A percentile compares a stretch with the other conserved stretches of the same genome.
Evolutionary conservation across 2,113 vertebrate species (phyloP).

Genomic region (Odocoileus hemionus): DNA sequence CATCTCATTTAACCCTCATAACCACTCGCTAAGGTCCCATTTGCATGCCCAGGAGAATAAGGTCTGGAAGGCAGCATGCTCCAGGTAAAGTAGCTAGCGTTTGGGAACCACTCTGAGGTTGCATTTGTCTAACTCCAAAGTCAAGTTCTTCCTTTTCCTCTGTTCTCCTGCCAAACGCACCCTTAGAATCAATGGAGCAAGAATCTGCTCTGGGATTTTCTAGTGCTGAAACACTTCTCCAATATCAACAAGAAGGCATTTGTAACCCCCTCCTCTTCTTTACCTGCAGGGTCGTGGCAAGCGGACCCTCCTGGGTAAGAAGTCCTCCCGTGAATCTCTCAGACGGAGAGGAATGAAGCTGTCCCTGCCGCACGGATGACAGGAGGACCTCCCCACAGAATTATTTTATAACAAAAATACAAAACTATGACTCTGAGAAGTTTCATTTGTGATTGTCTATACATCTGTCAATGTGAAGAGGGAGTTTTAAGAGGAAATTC

Average conservation of each 20-base stretch:
- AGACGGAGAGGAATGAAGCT: background rate
- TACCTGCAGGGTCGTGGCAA: background rate
- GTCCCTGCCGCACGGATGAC: background rate
- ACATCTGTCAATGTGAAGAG: background rate
- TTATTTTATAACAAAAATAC: background rate
- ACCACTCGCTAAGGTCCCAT: background rate
- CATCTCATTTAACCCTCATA: background rate
- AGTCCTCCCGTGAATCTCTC: background rate
- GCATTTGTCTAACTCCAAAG: background rate
- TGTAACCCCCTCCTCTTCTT: background rate
- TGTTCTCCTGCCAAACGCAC: background rate
- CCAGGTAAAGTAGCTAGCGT: background rate
- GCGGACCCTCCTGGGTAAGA: no score
- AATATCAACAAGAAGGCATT: background rate
- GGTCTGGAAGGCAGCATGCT: background rate
- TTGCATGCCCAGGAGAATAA: background rate
- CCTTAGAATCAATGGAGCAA: background rate
- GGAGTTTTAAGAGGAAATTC: slow-evolving; percentile 8
- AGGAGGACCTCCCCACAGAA: background rate
- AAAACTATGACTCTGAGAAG: background rate
- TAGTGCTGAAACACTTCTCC: background rate
- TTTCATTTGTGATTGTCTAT: background rate
- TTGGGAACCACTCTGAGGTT: background rate
- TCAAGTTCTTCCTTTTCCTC: background rate
- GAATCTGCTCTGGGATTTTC: background rate